Percentiles rank a stretch among this genome's conserved stretches.
These are phyloP conservation scores for Athalia cordata DNA, from an alignment of 2,888 invertebrate genomes.

Conservation along the genomic window DNA sequence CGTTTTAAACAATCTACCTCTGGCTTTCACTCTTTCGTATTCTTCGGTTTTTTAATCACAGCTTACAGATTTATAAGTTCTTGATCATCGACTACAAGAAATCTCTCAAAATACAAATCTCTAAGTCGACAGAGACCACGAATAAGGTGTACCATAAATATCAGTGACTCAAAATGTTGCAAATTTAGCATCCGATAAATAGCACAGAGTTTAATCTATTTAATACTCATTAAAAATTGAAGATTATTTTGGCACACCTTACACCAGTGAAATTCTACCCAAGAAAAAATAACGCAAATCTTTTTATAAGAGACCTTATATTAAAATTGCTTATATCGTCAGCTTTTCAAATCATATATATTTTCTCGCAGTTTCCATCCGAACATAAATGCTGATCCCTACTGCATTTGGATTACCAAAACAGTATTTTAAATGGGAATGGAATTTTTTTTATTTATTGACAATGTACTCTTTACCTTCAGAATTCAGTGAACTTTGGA, in stretches of 20 bases:
- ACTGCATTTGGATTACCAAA: constrained; percentile 26
- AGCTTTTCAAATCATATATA: constrained; percentile 40
- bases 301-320: constrained; percentile 20
- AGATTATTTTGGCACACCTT: constrained; percentile 35
- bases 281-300: constrained; percentile 27
- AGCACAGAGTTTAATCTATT: background rate
- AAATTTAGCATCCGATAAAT: background rate
- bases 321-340: constrained; percentile 41
- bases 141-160: constrained; percentile 37
- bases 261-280: constrained; percentile 32
- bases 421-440: constrained; percentile 23
- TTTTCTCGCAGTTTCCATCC: constrained; percentile 26
- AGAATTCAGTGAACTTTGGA: constrained; percentile 81
- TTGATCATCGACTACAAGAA: constrained; percentile 17
- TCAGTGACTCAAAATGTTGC: constrained; percentile 8
- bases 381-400: constrained; percentile 29
- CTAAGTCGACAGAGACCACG: constrained; percentile 15
- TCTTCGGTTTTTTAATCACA: constrained; percentile 16
- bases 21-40: background rate
- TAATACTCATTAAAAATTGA: background rate
- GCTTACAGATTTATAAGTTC: constrained; percentile 30
- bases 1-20: constrained; percentile 1
- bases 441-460: constrained; percentile 30
- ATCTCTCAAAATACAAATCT: constrained; percentile 21
- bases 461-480: background rate